Base-by-base conservation (phyloP, 2,113 vertebrate species). In the Burhinus bistriatus region DNA sequence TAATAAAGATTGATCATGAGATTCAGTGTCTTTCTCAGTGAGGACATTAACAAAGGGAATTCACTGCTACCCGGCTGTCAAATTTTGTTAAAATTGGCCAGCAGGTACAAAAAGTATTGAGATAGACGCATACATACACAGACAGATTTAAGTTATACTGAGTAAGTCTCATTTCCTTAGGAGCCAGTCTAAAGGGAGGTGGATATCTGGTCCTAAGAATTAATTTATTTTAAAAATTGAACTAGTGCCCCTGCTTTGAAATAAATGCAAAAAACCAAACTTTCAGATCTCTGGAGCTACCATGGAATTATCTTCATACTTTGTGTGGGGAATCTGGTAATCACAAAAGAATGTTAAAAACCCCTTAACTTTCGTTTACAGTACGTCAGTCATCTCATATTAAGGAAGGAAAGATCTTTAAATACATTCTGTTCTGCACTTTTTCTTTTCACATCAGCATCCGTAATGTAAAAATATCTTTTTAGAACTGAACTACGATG, bases 381-480 rank as follows among this genome's bases (percentile, higher is more conserved):
- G 59, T 64, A 68, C 30, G 72, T 79, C 68, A 87, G 29, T 68
- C 42, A 75, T 77, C 49, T 64, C 38, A 42, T 66, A 70, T 62
- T 87, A 89, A 85, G 44, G 52, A 89, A 85, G 44, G 52, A 91
- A 89, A 76, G 49, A 89, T 64, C 29, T 70, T 89, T 52, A 93
- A 78, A 88, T 73, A 73, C 14, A 64, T 81, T 83, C 21, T 76
- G 20, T 91, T 94, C 59, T 68, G 15, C 16, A 78, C 15, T 20
- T 81, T 94, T 78, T 32, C 9, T 26, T 95, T 90, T 54, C 5
- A 4, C 68, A 83, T 86, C 58, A 76, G 5, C 27, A 88, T 77
- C 69, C 47, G 47, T 80, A 92, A 93, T 51, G 55, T 66, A 88
- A 94, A 93, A 95, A 69, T 73, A 85, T 36, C 36, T 90, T 86